Base-by-base conservation (phyloP, 1,140 invertebrate genomes). In the Eupeodes corollae region DNA sequence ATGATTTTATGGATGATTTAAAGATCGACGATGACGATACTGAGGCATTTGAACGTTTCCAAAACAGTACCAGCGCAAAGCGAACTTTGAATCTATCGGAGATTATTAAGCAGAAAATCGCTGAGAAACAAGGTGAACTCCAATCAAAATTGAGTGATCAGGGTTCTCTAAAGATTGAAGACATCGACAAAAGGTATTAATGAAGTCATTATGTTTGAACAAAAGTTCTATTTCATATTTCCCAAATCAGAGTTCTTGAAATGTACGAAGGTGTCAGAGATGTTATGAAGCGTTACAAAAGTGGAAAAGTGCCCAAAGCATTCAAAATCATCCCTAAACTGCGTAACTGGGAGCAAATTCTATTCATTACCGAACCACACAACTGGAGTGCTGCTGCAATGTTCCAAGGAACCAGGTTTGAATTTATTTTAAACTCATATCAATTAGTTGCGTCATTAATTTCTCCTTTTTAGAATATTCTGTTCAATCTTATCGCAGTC, bases 271-370 rank as follows among this genome's bases (percentile, higher is more conserved):
- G 89, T 46, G 88, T 98, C 2, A 72, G 83, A 53, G 80, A 90
- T 63, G 84, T 98, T 13, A 71, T 98, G 42, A 72, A 78, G 32
- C 87, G 83, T 55, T 99, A 98, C 69, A 76, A 95, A 44, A 92
- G 88, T 71, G 96, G 96, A 13, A 96, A 95, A 73, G 70, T 99
- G 32, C 96, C 96, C 0, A 98, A 99, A 69, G 92, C 94, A 10
- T 98, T 99, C 67, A 99, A 99, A 76, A 83, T 96, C 52, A 82
- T 99, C 49, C 95, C 96, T 12, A 84, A 79, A 61, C 73, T 98
- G 26, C 74, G 77, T 44, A 98, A 98, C 70, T 99, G 96, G 96
- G 94, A 99, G 69, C 91, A 95, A 72, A 83, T 96, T 53, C 67
- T 98, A 9, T 87, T 89, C 54, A 75, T 97, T 18, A 92, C 88